phyloP scores from a whole-genome alignment of 2,888 invertebrate species.

The Trachelus stipa region DNA sequence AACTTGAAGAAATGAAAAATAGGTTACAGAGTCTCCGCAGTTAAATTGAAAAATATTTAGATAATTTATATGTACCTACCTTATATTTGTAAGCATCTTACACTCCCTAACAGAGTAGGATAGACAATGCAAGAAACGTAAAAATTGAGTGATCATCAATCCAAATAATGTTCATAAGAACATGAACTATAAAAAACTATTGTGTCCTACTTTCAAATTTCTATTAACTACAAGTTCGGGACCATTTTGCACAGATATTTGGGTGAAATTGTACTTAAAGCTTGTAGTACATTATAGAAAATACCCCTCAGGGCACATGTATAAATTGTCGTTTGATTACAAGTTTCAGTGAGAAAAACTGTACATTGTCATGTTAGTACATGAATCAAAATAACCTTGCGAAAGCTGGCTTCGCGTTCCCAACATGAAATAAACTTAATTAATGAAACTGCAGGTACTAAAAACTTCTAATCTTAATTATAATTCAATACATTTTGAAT shows the following conservation, averaged over 20 bases:
- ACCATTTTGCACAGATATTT: neutral
- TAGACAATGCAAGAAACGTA: neutral
- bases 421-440: neutral
- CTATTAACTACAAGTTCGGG: neutral
- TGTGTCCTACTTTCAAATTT: neutral
- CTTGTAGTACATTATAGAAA: neutral
- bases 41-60: slow-evolving; percentile 66
- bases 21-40: slow-evolving; percentile 89
- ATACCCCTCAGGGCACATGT: neutral
- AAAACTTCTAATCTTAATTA: neutral
- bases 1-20: slow-evolving; percentile 92
- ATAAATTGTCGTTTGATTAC: neutral
- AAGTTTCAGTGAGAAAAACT: neutral
- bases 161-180: neutral
- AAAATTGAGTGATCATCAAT: neutral
- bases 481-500: neutral
- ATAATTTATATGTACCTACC: slow-evolving; percentile 4
- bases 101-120: neutral
- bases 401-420: slow-evolving; percentile 18
- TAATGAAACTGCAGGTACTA: slow-evolving; percentile 6
- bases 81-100: neutral
- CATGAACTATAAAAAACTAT: neutral
- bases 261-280: neutral
- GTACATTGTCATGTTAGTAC: neutral
- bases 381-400: neutral